A percentile compares a stretch with the other conserved stretches of the same genome.
Evolutionary conservation across 2,888 invertebrate genomes (phyloP).

Genomic region (Epicampocera succincta): DNA sequence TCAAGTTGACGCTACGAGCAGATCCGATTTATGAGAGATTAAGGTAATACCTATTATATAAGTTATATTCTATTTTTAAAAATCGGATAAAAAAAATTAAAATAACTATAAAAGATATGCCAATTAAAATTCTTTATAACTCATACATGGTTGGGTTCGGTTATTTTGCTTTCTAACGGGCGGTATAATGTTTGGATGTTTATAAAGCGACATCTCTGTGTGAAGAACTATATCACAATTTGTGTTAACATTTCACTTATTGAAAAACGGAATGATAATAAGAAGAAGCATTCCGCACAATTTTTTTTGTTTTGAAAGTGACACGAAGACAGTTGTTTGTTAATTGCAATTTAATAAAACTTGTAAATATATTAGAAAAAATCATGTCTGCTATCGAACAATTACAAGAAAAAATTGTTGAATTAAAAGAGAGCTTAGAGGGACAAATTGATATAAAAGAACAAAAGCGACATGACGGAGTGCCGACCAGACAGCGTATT

Average conservation of each 20-base stretch:
- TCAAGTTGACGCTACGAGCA: neutral
- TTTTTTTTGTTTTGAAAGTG: conserved; percentile 65
- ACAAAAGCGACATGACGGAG: conserved; percentile 73
- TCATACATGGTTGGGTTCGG: too few relatives aligned
- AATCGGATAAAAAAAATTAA: too few relatives aligned
- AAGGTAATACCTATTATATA: too few relatives aligned
- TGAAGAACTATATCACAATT: neutral
- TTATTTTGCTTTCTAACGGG: too few relatives aligned
- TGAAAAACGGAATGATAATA: neutral
- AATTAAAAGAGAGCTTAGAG: conserved; percentile 85
- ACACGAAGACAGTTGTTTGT: conserved; percentile 60
- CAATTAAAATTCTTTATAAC: too few relatives aligned
- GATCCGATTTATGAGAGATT: too few relatives aligned
- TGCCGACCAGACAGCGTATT: conserved; percentile 86
- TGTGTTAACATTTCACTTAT: conserved; percentile 10
- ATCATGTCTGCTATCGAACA: conserved; percentile 85
- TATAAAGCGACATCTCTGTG: conserved; percentile 15
- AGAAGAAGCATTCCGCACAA: conserved; percentile 19
- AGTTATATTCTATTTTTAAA: too few relatives aligned
- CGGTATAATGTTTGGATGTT: too few relatives aligned
- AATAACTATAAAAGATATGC: too few relatives aligned
- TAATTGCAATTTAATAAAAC: conserved; percentile 7
- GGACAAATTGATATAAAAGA: conserved; percentile 68
- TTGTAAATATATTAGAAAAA: conserved; percentile 50
- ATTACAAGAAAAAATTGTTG: conserved; percentile 84